Percentiles rank a stretch among this genome's conserved stretches.
These are phyloP conservation scores for Zaprionus tsacasi DNA, from an alignment of 1,140 invertebrate genomes.

Conservation along the genomic window DNA sequence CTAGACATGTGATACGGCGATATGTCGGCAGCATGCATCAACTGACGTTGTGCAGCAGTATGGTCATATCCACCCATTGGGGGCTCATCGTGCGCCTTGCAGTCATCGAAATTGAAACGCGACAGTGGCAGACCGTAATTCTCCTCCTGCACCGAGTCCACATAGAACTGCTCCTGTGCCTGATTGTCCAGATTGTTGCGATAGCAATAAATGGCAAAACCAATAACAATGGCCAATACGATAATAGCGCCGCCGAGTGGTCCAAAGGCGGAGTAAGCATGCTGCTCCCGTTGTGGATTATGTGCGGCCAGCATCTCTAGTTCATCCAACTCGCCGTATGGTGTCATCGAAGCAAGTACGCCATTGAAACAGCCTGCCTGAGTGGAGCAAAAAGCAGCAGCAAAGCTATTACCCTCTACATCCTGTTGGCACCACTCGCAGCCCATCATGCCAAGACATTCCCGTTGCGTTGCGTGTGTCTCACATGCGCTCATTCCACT, in stretches of 20 bases:
- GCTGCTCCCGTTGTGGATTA: conserved; percentile 84
- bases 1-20: conserved; percentile 95
- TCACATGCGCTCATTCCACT: conserved; percentile 89
- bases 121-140: conserved; percentile 82
- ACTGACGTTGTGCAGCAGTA: conserved; percentile 71
- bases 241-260: conserved; percentile 87
- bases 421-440: conserved; percentile 96
- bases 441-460: conserved; percentile 93
- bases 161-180: conserved; percentile 85
- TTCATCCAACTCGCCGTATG: conserved; percentile 90
- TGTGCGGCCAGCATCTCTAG: conserved; percentile 85
- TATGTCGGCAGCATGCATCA: conserved; percentile 87
- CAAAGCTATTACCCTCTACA: conserved; percentile 89
- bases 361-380: conserved; percentile 94
- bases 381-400: conserved; percentile 91
- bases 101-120: conserved; percentile 82
- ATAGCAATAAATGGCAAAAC: conserved; percentile 88
- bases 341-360: conserved; percentile 90
- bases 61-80: conserved; percentile 76
- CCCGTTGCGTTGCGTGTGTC: conserved; percentile 88
- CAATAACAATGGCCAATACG: conserved; percentile 86
- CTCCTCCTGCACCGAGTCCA: conserved; percentile 85
- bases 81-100: conserved; percentile 76
- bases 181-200: conserved; percentile 86
- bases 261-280: conserved; percentile 87